Evolutionary conservation across 2,888 invertebrate species (phyloP).

Genomic region (Clostera curtula): DNA sequence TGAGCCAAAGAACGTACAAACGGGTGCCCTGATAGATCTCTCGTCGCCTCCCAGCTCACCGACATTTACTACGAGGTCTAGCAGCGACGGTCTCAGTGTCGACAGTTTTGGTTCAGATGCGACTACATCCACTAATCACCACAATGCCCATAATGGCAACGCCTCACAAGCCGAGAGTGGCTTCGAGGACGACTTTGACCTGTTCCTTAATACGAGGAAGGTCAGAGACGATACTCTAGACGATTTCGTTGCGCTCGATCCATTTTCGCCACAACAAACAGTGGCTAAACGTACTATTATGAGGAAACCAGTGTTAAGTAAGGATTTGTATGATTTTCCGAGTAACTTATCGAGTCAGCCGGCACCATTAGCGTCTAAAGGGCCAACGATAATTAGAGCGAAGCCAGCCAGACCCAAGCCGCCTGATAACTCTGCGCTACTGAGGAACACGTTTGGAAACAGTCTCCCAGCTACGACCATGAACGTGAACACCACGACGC

Average conservation of each 20-base stretch:
- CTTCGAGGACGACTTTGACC: conserved; percentile 89
- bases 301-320: conserved; percentile 74
- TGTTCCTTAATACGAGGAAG: conserved; percentile 71
- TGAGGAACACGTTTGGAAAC: conserved; percentile 53
- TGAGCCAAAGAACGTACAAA: conserved; percentile 61
- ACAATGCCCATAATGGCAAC: conserved; percentile 72
- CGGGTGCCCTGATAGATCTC: conserved; percentile 79
- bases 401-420: conserved; percentile 76
- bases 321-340: conserved; percentile 79
- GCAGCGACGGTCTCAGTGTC: conserved; percentile 83
- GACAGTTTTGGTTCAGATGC: conserved; percentile 86
- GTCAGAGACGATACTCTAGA: conserved; percentile 59
- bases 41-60: conserved; percentile 84
- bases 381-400: conserved; percentile 85
- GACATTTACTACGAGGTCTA: conserved; percentile 82
- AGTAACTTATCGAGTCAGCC: conserved; percentile 55
- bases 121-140: conserved; percentile 73
- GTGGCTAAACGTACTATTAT: conserved; percentile 45
- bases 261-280: conserved; percentile 67
- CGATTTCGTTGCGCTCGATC: conserved; percentile 71
- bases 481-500: conserved; percentile 59
- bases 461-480: conserved; percentile 45
- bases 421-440: conserved; percentile 60
- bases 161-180: conserved; percentile 85
- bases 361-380: conserved; percentile 53